Conservation (phyloP, 2,888 invertebrate genomes). For the Phalangium opilio region DNA sequence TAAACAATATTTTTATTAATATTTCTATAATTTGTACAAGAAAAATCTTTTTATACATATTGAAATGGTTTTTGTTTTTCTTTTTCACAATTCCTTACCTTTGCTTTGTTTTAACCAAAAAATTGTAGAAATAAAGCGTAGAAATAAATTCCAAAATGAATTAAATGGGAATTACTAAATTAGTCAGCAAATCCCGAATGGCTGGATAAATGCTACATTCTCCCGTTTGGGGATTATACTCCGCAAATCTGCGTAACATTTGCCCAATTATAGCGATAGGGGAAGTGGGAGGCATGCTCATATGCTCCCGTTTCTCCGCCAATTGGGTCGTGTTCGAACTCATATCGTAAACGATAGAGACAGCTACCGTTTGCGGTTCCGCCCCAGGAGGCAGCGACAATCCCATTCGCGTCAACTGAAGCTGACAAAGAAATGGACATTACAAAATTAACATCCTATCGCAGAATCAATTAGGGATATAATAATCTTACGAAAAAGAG, state of each 20-base stretch:
- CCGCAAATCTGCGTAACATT: conserved; percentile 29
- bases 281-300: conserved; percentile 22
- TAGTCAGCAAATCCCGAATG: conserved; percentile 68
- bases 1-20: too few species aligned
- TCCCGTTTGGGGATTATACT: conserved; percentile 30
- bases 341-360: conserved; percentile 81
- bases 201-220: conserved; percentile 87
- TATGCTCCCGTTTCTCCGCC: conserved; percentile 46
- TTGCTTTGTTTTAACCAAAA: too few species aligned
- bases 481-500: conserved; percentile 62
- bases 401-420: conserved; percentile 53
- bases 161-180: conserved; percentile 45
- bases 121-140: too few species aligned
- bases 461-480: background rate
- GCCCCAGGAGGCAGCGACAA: conserved; percentile 36
- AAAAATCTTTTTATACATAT: too few species aligned
- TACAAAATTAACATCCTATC: background rate
- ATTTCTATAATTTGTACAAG: too few species aligned
- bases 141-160: background rate
- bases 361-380: conserved; percentile 56
- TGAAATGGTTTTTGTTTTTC: too few species aligned
- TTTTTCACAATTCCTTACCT: too few species aligned
- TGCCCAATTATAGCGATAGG: conserved; percentile 23
- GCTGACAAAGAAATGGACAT: conserved; percentile 33
- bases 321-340: conserved; percentile 69